Percentiles rank a stretch among this genome's conserved stretches.
These are phyloP conservation scores for Polydrusus tereticollis DNA, from an alignment of 2,888 invertebrate species.

Conservation along the genomic window DNA sequence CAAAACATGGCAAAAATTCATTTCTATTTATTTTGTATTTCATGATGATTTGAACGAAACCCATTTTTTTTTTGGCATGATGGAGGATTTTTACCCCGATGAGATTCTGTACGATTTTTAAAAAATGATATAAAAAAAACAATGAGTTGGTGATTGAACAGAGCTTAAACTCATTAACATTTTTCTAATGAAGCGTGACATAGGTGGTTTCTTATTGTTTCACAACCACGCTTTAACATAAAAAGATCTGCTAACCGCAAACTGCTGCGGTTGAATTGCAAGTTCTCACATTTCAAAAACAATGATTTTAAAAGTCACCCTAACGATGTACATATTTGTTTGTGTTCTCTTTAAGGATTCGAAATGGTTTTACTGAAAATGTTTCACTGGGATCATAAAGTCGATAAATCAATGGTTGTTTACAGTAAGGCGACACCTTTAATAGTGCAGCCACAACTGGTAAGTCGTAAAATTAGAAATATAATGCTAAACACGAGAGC, in stretches of 20 bases:
- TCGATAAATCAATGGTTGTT: slow-evolving; percentile 48
- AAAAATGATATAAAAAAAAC: too few species aligned
- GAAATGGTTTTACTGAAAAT: slow-evolving; percentile 50
- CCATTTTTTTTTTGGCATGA: too few species aligned
- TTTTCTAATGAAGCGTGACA: too few species aligned
- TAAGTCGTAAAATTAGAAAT: slow-evolving; percentile 38
- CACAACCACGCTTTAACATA: not conserved
- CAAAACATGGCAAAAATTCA: too few species aligned
- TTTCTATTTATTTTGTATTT: too few species aligned
- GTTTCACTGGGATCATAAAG: slow-evolving; percentile 45
- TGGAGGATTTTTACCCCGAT: too few species aligned
- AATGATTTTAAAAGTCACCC: not conserved
- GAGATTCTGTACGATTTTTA: too few species aligned
- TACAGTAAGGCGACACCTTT: slow-evolving; percentile 45
- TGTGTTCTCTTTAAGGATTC: slow-evolving; percentile 49
- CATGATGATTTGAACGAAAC: too few species aligned
- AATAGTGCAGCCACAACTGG: slow-evolving; percentile 44
- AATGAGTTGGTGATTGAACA: too few species aligned
- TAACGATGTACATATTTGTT: slow-evolving; percentile 14
- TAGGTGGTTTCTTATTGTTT: not conserved
- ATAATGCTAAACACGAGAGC: slow-evolving; percentile 16
- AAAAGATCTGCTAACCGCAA: not conserved
- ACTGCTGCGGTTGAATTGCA: not conserved
- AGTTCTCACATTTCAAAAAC: slow-evolving; percentile 12
- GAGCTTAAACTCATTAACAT: too few species aligned